Percentiles rank a stretch among this genome's conserved stretches.
These are phyloP conservation scores for Peromyscus melanophrys DNA, from an alignment of 2,797 vertebrate genomes.

Conservation along the genomic window DNA sequence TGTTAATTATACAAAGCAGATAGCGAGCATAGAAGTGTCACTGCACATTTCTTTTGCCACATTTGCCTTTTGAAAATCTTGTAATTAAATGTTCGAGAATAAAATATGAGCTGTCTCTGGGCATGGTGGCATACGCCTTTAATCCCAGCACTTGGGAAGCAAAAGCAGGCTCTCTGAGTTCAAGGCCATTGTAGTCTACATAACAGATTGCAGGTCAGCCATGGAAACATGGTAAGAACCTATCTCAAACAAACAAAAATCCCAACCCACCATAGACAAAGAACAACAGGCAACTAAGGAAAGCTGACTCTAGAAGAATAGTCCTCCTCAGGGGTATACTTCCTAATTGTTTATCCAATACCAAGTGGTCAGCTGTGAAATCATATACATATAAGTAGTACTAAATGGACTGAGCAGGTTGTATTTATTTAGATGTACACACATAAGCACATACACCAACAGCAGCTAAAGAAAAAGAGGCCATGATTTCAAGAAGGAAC, in stretches of 20 bases:
- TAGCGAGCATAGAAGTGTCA: neutral
- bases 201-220: neutral
- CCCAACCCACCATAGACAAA: neutral
- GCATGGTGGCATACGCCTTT: neutral
- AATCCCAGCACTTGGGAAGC: neutral
- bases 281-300: neutral
- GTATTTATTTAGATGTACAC: neutral
- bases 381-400: neutral
- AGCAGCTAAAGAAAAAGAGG: neutral
- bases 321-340: neutral
- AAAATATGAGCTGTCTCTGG: neutral
- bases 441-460: neutral
- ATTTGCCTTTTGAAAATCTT: conserved; percentile 43
- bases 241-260: neutral
- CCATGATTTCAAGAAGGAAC: neutral
- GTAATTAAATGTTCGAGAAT: neutral
- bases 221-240: neutral
- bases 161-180: neutral
- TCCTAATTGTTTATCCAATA: neutral
- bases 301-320: neutral
- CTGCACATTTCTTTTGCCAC: neutral
- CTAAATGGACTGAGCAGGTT: neutral
- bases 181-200: neutral
- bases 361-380: neutral
- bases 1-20: neutral